A percentile compares a stretch with the other conserved stretches of the same genome.
Evolutionary conservation across 2,888 invertebrate genomes (phyloP).

Genomic region (Deladenus siricidicola): DNA sequence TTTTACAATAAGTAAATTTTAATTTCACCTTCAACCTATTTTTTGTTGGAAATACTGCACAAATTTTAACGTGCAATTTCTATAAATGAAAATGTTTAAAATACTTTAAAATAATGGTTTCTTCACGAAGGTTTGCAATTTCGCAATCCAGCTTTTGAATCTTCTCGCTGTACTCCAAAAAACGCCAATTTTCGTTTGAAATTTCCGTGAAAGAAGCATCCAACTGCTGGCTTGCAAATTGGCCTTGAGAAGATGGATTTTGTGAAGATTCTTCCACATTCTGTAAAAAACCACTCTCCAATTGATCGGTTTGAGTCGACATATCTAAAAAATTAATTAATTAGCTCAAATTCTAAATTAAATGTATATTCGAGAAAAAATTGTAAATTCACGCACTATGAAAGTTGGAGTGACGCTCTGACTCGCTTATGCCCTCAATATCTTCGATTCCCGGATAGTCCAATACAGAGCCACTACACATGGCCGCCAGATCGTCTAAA

Average conservation of each 20-base stretch:
- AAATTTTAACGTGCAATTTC: no score
- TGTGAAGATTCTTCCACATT: neutral
- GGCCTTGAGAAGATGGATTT: neutral
- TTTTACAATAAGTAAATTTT: no score
- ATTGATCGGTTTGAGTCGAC: conserved; percentile 11
- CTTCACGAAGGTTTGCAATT: conserved; percentile 8
- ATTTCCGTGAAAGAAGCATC: no score
- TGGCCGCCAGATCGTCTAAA: conserved; percentile 10
- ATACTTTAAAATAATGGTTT: conserved; percentile 14
- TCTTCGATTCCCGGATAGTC: conserved; percentile 15
- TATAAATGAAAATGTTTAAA: no score
- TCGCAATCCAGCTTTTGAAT: conserved; percentile 14
- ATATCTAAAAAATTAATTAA: neutral
- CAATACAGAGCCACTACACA: conserved; percentile 7
- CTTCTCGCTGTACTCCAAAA: conserved; percentile 2
- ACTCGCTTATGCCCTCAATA: conserved; percentile 15
- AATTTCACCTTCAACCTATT: no score
- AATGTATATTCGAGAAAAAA: neutral
- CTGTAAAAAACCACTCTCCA: conserved; percentile 4
- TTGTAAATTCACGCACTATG: conserved; percentile 4
- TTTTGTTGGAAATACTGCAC: no score
- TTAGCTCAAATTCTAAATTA: neutral
- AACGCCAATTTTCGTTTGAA: conserved; percentile 10
- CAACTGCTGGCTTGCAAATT: neutral
- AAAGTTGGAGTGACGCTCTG: conserved; percentile 12